Base-by-base conservation (phyloP, 2,797 vertebrate genomes). In the Luscinia megarhynchos region DNA sequence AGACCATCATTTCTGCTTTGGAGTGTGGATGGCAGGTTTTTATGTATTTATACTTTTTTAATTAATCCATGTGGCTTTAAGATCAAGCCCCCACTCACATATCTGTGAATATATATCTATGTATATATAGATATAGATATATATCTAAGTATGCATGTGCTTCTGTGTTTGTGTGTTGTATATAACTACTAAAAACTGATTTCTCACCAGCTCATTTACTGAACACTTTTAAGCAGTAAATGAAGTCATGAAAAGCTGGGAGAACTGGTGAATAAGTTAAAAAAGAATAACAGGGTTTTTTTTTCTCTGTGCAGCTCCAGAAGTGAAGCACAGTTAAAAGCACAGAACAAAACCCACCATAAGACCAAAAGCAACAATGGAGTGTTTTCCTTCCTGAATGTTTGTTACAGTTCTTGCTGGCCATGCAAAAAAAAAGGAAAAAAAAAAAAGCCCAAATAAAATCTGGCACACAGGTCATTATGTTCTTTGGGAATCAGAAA, bases 401-500 rank as follows among this genome's bases (percentile, higher is more conserved):
- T 91, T 96, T 95, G 92, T 61, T 86, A 73, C 91, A 94, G 83
- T 78, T 96, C 63, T 88, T 91, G 87, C 94, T 94, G 87, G 91
- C 69, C 59, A 38, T 76, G 89, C 58, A 84, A 87, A 91, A 61
- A 74, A 80, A 70, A 80, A 70, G 80, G 67, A 58, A 78, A 72
- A 87, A 36, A 70, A 68, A 48, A 50, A 57, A 48, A 19, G 10
- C 12, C 61, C 64, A 78, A 94, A 68, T 81, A 90, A 94, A 94
- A 96, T 94, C 87, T 94, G 94, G 85, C 85, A 64, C 91, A 94
- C 43, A 76, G 95, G 95, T 96, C 93, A 90, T 81, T 79, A 81
- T 90, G 94, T 96, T 96, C 91, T 94, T 94, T 0, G 77, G 94
- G 77, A 95, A 91, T 94, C 93, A 96, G 95, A 97, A 96, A 95